These are phyloP conservation scores for Nasonia giraulti DNA, from an alignment of 1,140 invertebrate species.

Conservation along the genomic window DNA sequence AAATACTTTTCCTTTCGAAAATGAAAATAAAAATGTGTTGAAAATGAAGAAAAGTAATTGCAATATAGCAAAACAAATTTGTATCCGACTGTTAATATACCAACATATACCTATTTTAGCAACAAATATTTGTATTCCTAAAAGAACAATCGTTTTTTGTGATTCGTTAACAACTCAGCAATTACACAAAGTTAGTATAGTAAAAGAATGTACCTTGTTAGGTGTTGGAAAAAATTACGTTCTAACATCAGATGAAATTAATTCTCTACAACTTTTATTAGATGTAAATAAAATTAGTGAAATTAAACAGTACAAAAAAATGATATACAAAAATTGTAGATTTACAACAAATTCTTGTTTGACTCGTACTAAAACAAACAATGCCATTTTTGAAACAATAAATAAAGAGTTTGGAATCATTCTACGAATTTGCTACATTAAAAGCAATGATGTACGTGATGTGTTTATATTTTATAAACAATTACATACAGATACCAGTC, in stretches of 20 bases:
- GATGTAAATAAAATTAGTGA: slow-evolving; percentile 14
- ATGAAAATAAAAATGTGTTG: slow-evolving; percentile 30
- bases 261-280: background rate
- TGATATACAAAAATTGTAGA: slow-evolving; percentile 6
- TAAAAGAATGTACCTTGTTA: slow-evolving; percentile 4
- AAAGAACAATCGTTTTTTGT: slow-evolving; percentile 1
- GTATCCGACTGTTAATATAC: background rate
- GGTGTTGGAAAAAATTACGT: slow-evolving; percentile 6
- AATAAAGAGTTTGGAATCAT: slow-evolving; percentile 8
- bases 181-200: slow-evolving; percentile 1
- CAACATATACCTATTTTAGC: slow-evolving; percentile 13
- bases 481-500: background rate
- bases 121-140: slow-evolving; percentile 7
- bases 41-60: slow-evolving; percentile 32
- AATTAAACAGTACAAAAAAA: background rate
- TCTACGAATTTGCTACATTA: background rate
- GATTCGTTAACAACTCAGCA: background rate
- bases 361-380: background rate
- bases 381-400: background rate
- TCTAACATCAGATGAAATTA: background rate
- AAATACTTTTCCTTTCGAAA: slow-evolving; percentile 40
- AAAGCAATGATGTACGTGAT: background rate
- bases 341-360: background rate
- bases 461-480: slow-evolving; percentile 17
- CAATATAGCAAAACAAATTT: slow-evolving; percentile 8